phyloP scores from a whole-genome alignment of 2,888 invertebrate genomes.

The Petrophora chlorosata region DNA sequence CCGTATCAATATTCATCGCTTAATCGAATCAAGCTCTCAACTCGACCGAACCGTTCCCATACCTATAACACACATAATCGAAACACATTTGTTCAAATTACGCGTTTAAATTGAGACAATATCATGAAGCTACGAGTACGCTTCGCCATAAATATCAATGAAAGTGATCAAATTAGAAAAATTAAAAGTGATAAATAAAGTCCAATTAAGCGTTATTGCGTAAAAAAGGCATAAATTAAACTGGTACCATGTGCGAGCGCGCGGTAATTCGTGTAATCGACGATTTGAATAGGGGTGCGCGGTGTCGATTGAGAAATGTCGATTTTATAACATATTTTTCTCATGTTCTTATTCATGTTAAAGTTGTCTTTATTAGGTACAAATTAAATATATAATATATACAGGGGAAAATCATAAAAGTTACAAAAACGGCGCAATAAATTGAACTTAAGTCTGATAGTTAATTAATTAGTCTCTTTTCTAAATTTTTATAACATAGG shows the following conservation, averaged over 20 bases:
- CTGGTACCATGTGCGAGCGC: constrained; percentile 50
- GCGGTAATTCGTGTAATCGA: constrained; percentile 53
- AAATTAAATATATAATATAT: no score
- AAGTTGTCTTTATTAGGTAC: no score
- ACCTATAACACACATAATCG: constrained; percentile 54
- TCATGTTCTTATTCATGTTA: no score
- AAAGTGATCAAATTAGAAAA: constrained; percentile 81
- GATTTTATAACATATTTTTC: constrained; percentile 2
- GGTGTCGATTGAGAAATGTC: constrained; percentile 15
- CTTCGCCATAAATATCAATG: constrained; percentile 75
- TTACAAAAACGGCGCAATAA: no score
- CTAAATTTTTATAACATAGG: no score
- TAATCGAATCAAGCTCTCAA: constrained; percentile 35
- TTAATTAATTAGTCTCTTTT: no score
- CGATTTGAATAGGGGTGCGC: constrained; percentile 55
- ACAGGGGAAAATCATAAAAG: no score
- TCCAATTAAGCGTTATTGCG: constrained; percentile 82
- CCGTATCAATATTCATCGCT: constrained; percentile 36
- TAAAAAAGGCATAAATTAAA: constrained; percentile 83
- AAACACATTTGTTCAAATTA: constrained; percentile 74
- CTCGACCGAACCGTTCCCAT: constrained; percentile 41
- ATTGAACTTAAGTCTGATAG: no score
- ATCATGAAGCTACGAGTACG: constrained; percentile 34
- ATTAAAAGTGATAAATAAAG: constrained; percentile 83
- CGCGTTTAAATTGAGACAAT: constrained; percentile 74